These are phyloP conservation scores for Atta texana DNA, from an alignment of 1,140 invertebrate species.

Conservation along the genomic window DNA sequence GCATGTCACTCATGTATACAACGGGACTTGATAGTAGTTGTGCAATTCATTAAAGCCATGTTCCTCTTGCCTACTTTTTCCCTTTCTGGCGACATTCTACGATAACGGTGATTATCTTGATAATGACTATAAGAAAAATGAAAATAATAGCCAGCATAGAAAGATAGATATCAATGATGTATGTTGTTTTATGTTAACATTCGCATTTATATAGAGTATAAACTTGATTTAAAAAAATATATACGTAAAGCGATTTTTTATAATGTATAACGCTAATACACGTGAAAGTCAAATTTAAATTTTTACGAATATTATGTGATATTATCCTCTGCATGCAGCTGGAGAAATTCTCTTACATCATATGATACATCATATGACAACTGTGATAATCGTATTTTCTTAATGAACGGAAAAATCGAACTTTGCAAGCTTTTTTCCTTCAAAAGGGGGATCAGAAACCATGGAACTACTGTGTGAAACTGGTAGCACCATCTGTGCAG, in stretches of 20 bases:
- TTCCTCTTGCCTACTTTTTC: not conserved
- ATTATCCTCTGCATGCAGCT: not conserved
- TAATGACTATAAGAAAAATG: constrained; percentile 31
- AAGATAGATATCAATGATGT: not conserved
- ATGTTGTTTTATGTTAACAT: not conserved
- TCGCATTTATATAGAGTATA: not conserved
- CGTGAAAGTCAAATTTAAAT: constrained; percentile 2
- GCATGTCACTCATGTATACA: constrained; percentile 15
- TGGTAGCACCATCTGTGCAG: constrained; percentile 78
- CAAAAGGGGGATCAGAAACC: not conserved
- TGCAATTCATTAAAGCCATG: constrained; percentile 74
- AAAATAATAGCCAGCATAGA: constrained; percentile 1
- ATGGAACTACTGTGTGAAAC: constrained; percentile 49
- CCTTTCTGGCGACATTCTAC: constrained; percentile 3
- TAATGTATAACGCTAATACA: not conserved
- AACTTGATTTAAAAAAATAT: not conserved
- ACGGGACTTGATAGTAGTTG: constrained; percentile 29
- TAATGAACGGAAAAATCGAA: not conserved
- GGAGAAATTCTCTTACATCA: not conserved
- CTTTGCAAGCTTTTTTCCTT: constrained; percentile 1
- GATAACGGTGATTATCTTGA: not conserved
- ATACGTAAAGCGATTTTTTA: not conserved
- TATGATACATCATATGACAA: not conserved
- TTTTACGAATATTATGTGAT: not conserved
- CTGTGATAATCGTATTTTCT: not conserved